These are phyloP conservation scores for rat (Rattus norvegicus) DNA, from an alignment of 2,113 vertebrate genomes.

Conservation along the genomic window GRCr8 NC_086033.1:24320001-24320500, in stretches of 20 bases:
- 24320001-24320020: background rate
- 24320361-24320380: background rate
- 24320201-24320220: background rate
- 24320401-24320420: background rate
- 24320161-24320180: background rate
- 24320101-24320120: too few relatives aligned
- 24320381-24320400: background rate
- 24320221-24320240: background rate
- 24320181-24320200: background rate
- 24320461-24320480: background rate
- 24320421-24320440: background rate
- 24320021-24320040: background rate
- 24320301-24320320: background rate
- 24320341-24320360: background rate
- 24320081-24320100: background rate
- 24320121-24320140: rapidly evolving
- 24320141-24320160: background rate
- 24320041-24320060: background rate
- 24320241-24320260: background rate
- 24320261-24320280: background rate
- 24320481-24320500: background rate
- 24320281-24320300: background rate
- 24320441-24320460: background rate
- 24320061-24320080: background rate
- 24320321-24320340: background rate